Conservation (phyloP, 2,797 vertebrate genomes). For the Pteropus rufus region DNA sequence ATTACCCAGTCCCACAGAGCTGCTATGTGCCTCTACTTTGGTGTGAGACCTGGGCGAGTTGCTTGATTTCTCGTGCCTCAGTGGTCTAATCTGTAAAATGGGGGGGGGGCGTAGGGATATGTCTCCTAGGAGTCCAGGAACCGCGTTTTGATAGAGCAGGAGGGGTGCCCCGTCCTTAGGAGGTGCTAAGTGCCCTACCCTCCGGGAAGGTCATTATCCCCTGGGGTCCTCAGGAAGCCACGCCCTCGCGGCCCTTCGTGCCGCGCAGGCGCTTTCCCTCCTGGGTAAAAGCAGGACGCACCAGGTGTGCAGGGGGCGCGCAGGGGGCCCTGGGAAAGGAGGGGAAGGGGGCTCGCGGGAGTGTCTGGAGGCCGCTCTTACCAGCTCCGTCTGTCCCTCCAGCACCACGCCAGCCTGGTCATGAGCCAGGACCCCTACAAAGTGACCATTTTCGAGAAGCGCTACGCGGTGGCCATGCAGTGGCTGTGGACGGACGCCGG, state of each 20-base stretch:
- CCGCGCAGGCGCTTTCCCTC: neutral
- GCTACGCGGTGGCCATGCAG: constrained; percentile 85
- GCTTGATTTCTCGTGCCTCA: neutral
- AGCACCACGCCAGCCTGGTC: constrained; percentile 90
- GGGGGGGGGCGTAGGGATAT: neutral
- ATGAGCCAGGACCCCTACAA: constrained; percentile 93
- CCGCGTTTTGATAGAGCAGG: neutral
- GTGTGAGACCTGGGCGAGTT: neutral
- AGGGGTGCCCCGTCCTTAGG: neutral
- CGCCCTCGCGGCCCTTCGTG: too few species aligned
- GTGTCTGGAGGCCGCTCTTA: neutral
- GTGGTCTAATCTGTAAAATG: neutral
- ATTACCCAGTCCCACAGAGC: neutral
- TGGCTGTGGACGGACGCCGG: constrained; percentile 90
- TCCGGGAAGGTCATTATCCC: neutral
- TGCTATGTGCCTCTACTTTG: neutral
- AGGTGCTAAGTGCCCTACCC: neutral
- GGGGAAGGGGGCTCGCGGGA: neutral
- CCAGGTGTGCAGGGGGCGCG: too few species aligned
- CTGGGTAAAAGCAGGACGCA: too few species aligned
- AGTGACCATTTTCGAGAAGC: constrained; percentile 84
- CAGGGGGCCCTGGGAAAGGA: neutral
- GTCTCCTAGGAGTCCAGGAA: neutral
- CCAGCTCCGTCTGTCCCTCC: accelerated
- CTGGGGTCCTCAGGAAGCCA: neutral